Base-by-base conservation (phyloP, 2,113 vertebrate genomes). In the Microcebus ravelobensis region DNA sequence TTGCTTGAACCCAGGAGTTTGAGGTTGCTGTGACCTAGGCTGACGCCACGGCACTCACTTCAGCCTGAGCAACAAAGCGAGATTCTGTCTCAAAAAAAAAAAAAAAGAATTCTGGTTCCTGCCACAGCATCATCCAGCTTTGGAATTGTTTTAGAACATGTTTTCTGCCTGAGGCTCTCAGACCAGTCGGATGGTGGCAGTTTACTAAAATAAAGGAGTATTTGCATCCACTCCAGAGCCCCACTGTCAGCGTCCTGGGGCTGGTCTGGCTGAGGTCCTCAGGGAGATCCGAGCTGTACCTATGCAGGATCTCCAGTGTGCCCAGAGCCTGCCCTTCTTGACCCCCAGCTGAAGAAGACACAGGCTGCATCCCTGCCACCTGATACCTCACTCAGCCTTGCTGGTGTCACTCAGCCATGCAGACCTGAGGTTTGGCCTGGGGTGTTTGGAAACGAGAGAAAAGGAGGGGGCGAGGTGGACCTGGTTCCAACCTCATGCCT, bases 191-290 rank as follows among this genome's bases (percentile, higher is more conserved):
- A 67, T 42, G 50, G 80, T 84, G 48, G 27, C 8, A n/a, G 83
- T 96, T 95, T 88, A 86, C 29, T 71, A 83, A 89, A 93, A 73
- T 55, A 23, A 83, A 87, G 36, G 50, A 57, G 34, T 18, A 42
- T 88, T 68, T 68, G 21, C 23, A 15, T 68, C 31, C 29, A 5
- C 21, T 20, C 15, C 45, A 80, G 61, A 95, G 34, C n/a, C 48
- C 23, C 27, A 48, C 4, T 15, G 34, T 70, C 50, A 52, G 42
- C 39, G 0, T 39, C 17, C 70, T 48, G 59, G 59, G 55, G 3
- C 52, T 59, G 34, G 25, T 25, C 61, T 63, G 61, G 42, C 20
- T 67, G 13, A 67, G 65, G 65, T n/a, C 15, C 65, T 12, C 27
- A 29, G 27, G 27, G 61, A 63, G 61, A 27, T 61, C 71, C 65